These are phyloP conservation scores for Ypsolopha sequella DNA, from an alignment of 2,888 invertebrate species.

Conservation along the genomic window DNA sequence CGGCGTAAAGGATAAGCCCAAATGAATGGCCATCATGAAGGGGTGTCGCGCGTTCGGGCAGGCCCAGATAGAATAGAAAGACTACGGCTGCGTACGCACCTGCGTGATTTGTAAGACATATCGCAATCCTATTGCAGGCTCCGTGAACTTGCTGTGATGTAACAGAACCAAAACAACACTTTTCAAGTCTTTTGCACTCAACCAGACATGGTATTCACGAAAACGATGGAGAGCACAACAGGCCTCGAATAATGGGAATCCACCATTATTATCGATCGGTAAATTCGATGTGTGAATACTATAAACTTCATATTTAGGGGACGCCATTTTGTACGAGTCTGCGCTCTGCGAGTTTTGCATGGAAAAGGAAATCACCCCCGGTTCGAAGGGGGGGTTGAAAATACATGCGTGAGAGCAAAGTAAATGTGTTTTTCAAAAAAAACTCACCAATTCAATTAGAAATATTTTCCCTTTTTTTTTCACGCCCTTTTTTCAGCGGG, in stretches of 20 bases:
- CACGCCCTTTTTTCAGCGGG: constrained; percentile 13
- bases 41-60: constrained; percentile 80
- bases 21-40: constrained; percentile 70
- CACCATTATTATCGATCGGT: constrained; percentile 77
- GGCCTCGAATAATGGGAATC: constrained; percentile 61
- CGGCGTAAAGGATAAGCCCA: constrained; percentile 69
- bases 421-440: background rate
- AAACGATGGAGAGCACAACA: constrained; percentile 51
- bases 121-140: constrained; percentile 56
- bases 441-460: constrained; percentile 8
- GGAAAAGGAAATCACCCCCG: constrained; percentile 66
- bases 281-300: constrained; percentile 57
- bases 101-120: constrained; percentile 79
- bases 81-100: constrained; percentile 98
- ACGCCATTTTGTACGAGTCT: constrained; percentile 80
- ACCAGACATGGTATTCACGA: constrained; percentile 50
- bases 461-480: constrained; percentile 29
- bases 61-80: constrained; percentile 88
- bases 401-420: constrained; percentile 23
- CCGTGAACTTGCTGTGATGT: constrained; percentile 60
- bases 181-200: constrained; percentile 53
- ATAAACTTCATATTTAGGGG: constrained; percentile 63
- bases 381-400: constrained; percentile 50
- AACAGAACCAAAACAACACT: constrained; percentile 62
- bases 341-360: constrained; percentile 70